Base-by-base conservation (phyloP, 2,888 invertebrate species). In the Pemphredon lugubris region DNA sequence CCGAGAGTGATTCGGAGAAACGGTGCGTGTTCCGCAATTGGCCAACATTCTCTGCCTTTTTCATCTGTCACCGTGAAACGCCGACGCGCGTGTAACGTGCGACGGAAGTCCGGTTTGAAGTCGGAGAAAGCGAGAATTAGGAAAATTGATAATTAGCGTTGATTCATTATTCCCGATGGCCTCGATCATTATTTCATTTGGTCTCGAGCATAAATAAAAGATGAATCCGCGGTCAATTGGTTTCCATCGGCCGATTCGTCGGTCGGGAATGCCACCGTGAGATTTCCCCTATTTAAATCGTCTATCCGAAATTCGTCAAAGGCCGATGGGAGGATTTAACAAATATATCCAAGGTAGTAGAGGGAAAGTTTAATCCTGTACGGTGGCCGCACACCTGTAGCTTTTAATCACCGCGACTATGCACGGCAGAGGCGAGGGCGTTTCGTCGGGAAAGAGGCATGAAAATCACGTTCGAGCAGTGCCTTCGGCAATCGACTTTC, bases 401-500 rank as follows among this genome's bases (percentile, higher is more conserved):
- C 34, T 4, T 34, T 26, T 26, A 26, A 26, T 26, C 26, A 11
- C 11, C 34, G 11, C n/a, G 11, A 7, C 34, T 11, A 57, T 69
- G 16, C 30, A 2, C 0, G 14, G 1, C 30, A 21, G 39, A 23
- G 11, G 2, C 26, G 11, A 42, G 14, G 11, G 2, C 26, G 11
- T 50, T 11, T 20, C 50, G 44, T 26, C 26, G 14, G 23, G 26
- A 55, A 42, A n/a, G 37, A 47, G n/a, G 13, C 34, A 58, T 30
- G 40, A 58, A 45, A 64, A 66, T 61, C 42, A 26, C 68, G 47
- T 53, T 53, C 63, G 48, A 53, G 61, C 51, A 55, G 45, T 50
- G 34, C 39, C 47, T 16, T n/a, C 32, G 21, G 53, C 26, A 53
- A 66, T 45, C 45, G 40, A 42, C 37, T 53, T 48, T 53, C 60